Conservation (phyloP, 2,888 invertebrate species). For the Eupithecia pulchellata region DNA sequence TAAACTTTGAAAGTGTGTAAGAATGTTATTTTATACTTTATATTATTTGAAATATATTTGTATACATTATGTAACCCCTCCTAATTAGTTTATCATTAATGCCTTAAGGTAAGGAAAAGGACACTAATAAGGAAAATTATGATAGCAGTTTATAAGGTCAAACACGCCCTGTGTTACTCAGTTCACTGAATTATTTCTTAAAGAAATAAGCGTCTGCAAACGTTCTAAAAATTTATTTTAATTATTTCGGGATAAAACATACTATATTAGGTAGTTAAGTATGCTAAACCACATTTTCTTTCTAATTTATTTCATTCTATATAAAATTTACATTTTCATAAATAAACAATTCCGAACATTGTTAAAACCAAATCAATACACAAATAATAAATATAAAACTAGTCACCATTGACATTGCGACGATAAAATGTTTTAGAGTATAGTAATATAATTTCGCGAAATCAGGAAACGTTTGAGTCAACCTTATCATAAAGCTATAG, state of each 20-base stretch:
- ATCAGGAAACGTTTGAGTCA: conserved; percentile 43
- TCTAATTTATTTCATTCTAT: conserved; percentile 23
- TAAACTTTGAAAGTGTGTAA: not conserved
- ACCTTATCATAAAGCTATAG: conserved; percentile 49
- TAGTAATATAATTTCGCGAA: conserved; percentile 31
- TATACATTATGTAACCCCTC: not conserved
- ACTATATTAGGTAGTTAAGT: not conserved
- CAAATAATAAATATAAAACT: conserved; percentile 1
- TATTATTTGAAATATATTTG: not conserved
- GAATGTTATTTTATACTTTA: not conserved
- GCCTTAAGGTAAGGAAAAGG: not conserved
- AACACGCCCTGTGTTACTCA: not conserved
- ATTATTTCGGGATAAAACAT: not conserved
- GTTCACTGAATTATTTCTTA: conserved; percentile 20
- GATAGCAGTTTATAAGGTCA: not conserved
- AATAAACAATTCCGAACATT: conserved; percentile 14
- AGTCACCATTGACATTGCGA: not conserved
- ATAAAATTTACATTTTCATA: conserved; percentile 25
- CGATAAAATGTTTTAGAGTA: not conserved
- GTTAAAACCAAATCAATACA: conserved; percentile 8
- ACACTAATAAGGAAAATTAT: conserved; percentile 17
- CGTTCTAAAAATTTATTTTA: not conserved
- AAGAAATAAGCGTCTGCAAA: conserved; percentile 12
- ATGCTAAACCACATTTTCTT: conserved; percentile 29
- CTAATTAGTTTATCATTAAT: not conserved